phyloP scores from a whole-genome alignment of 2,113 vertebrate species.

The Phylloscopus trochiloides region DNA sequence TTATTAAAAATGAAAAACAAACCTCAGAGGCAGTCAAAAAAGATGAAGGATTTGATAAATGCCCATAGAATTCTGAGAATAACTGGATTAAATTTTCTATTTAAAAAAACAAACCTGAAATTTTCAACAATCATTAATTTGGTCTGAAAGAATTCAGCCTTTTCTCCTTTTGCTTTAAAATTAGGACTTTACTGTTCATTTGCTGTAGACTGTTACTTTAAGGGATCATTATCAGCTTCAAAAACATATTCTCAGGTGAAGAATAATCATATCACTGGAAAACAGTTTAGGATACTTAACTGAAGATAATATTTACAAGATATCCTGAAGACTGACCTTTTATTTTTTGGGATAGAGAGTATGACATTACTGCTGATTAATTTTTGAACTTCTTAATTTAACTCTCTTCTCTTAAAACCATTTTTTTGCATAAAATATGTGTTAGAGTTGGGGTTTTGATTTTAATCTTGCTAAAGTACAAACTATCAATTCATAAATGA shows the following conservation, averaged over 20 bases:
- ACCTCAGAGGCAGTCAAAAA: not conserved
- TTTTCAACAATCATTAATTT: not conserved
- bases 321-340: not conserved
- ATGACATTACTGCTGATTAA: not conserved
- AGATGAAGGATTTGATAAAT: not conserved
- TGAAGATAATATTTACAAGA: not conserved
- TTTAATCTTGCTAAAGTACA: not conserved
- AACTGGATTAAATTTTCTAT: not conserved
- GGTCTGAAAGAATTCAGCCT: not conserved
- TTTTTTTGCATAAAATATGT: not conserved
- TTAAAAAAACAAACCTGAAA: not conserved
- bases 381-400: not conserved
- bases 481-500: not conserved
- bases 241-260: not conserved
- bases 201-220: not conserved
- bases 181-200: not conserved
- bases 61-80: not conserved
- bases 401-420: not conserved
- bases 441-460: not conserved
- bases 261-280: not conserved
- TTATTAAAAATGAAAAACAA: not conserved
- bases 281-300: not conserved
- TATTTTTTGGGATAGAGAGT: not conserved
- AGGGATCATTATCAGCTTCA: not conserved
- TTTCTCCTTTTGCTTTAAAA: not conserved